Percentiles rank a stretch among this genome's conserved stretches.
Evolutionary conservation across 2,888 invertebrate species (phyloP).

Genomic region (Theodoxus fluviatilis): DNA sequence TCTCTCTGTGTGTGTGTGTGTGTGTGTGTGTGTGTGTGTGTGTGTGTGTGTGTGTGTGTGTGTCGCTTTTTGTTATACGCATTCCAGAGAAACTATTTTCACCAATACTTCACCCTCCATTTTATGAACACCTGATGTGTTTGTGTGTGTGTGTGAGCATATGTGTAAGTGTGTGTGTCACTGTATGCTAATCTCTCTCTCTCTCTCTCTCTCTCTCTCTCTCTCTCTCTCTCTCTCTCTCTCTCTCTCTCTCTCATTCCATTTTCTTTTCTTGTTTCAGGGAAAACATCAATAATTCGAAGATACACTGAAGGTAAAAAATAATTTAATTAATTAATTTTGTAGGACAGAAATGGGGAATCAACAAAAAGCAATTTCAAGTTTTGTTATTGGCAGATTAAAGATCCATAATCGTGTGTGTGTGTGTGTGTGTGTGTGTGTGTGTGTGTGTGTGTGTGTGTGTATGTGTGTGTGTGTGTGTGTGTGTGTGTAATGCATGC

Average conservation of each 20-base stretch:
- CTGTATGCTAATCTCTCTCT: no score
- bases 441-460: neutral
- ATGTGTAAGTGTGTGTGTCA: no score
- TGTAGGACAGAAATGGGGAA: neutral
- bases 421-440: neutral
- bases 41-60: conserved; percentile 1
- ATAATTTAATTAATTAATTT: neutral
- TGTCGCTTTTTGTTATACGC: neutral
- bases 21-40: conserved; percentile 11
- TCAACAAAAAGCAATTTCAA: neutral
- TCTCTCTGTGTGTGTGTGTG: no score
- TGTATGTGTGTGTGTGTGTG: neutral
- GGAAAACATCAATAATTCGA: conserved; percentile 33
- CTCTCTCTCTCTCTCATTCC: no score
- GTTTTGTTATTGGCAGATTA: neutral
- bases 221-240: no score
- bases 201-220: no score
- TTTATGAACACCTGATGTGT: no score
- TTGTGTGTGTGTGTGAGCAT: no score
- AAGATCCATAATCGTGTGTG: no score
- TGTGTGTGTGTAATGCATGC: no score
- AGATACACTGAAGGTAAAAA: conserved; percentile 34
- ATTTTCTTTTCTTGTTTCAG: conserved; percentile 25
- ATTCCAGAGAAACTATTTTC: no score
- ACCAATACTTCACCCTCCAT: no score